These are phyloP conservation scores for Ridgeia piscesae DNA, from an alignment of 1,140 invertebrate species.

Conservation along the genomic window DNA sequence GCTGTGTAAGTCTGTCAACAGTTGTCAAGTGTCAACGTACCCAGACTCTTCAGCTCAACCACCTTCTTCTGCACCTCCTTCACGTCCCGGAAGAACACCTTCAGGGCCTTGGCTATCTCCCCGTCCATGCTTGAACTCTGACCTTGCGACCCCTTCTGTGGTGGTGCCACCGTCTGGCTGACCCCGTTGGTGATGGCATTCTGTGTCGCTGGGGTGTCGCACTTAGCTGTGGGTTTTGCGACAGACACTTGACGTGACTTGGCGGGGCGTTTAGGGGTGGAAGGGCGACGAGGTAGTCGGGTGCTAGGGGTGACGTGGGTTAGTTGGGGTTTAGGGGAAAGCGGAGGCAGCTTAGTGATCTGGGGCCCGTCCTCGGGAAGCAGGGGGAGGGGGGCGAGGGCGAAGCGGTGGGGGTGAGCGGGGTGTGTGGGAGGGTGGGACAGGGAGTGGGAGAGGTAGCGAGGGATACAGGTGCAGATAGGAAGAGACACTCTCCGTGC, in stretches of 20 bases:
- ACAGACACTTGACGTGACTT: neutral
- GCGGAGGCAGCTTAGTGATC: neutral
- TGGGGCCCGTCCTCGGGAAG: neutral
- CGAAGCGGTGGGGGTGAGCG: neutral
- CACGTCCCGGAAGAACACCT: constrained; percentile 10
- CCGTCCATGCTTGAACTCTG: neutral
- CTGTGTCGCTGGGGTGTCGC: neutral
- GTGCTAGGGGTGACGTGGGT: neutral
- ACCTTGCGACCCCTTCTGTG: neutral
- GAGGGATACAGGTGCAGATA: neutral
- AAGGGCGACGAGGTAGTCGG: neutral
- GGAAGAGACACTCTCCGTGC: neutral
- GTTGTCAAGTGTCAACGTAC: too few species aligned
- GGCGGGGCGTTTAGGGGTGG: neutral
- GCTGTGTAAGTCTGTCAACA: neutral
- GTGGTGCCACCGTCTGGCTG: neutral
- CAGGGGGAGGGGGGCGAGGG: neutral
- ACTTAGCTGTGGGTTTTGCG: neutral
- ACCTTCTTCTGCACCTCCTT: constrained; percentile 8
- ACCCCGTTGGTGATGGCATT: neutral
- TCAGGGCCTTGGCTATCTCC: constrained; percentile 11
- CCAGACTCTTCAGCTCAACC: neutral
- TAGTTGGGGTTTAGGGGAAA: neutral
- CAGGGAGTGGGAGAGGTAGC: neutral
- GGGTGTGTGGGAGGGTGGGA: neutral